Percentiles rank a stretch among this genome's conserved stretches.
phyloP scores from a whole-genome alignment of 2,113 vertebrate genomes.

The Perca flavescens region DNA sequence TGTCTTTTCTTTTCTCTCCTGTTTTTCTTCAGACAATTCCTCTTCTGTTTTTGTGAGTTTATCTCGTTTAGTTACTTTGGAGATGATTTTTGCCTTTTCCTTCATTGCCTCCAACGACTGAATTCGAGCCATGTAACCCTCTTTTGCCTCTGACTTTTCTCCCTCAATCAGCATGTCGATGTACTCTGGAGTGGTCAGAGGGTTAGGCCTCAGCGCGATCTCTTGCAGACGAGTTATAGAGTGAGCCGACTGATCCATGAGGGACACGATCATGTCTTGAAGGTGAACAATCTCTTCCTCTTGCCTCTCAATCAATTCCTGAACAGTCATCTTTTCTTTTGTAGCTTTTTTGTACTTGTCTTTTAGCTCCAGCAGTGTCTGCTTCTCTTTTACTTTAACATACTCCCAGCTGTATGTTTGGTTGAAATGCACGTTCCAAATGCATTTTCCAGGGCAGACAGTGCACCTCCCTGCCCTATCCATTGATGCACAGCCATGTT shows the following conservation, averaged over 20 bases:
- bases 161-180: conserved; percentile 68
- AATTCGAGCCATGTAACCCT: conserved; percentile 48
- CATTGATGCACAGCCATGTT: conserved; percentile 45
- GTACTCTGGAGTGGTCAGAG: conserved; percentile 66
- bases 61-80: conserved; percentile 13
- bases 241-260: conserved; percentile 45
- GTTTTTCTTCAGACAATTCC: accelerated
- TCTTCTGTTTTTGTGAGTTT: not conserved
- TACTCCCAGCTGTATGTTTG: conserved; percentile 60
- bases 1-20: not conserved
- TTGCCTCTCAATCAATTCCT: conserved; percentile 49
- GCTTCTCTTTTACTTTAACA: conserved; percentile 32
- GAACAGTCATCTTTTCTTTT: conserved; percentile 22
- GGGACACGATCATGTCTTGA: conserved; percentile 5
- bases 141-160: conserved; percentile 60
- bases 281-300: conserved; percentile 41
- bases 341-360: conserved; percentile 43
- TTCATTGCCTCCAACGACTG: conserved; percentile 51
- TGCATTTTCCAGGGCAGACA: conserved; percentile 60
- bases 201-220: conserved; percentile 69
- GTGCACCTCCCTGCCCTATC: conserved; percentile 13
- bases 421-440: conserved; percentile 47
- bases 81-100: conserved; percentile 41
- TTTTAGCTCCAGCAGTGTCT: conserved; percentile 46
- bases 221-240: conserved; percentile 62